Evolutionary conservation across 2,113 vertebrate genomes (phyloP), one percentile per base, ranked within the genome.

Genomic region (Tetrax tetrax): DNA sequence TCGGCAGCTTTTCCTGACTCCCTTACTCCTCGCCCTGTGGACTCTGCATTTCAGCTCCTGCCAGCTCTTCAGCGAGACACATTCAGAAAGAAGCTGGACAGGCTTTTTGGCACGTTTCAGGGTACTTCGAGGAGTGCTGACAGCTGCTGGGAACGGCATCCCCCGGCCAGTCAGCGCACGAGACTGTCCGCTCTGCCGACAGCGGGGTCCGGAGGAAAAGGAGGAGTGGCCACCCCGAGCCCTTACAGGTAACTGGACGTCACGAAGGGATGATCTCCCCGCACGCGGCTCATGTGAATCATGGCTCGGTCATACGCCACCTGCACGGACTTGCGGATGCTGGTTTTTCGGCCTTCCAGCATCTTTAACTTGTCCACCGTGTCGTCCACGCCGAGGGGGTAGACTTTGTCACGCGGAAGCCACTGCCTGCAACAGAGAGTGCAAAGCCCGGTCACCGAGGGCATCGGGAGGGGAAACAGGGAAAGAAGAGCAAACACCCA

Each of bases 301-400:
- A 99, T 98, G 70, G 99, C 99, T 2, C 99, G 98, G 98, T 99
- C 99, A 1, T 99, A 99, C 7, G 99, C 99, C 98, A 99, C 98
- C 97, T 99, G 99, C 70, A 99, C 99, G 0, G 99, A 99, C 91
- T 99, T 99, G 93, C 99, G 99, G 97, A 99, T 99, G 98, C 99
- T 99, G 95, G 98, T 98, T 97, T 99, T 99, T 53, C 99, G 98
- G 23, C 99, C 99, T 97, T 99, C 99, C 98, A 99, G 97, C 96
- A 99, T 99, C 91, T 99, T 99, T 80, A 99, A 97, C 96, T 99
- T 99, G 98, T 99, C 99, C 60, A 99, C 98, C 0, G 99, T 99
- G 95, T 99, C 99, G 11, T 99, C 99, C 59, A 98, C 96, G 1
- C 99, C 99, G 37, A 99, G 87, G 17, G 99, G 99, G 23, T 98